Conservation (phyloP, 1,140 invertebrate genomes). For the Drosophila persimilis region DNA sequence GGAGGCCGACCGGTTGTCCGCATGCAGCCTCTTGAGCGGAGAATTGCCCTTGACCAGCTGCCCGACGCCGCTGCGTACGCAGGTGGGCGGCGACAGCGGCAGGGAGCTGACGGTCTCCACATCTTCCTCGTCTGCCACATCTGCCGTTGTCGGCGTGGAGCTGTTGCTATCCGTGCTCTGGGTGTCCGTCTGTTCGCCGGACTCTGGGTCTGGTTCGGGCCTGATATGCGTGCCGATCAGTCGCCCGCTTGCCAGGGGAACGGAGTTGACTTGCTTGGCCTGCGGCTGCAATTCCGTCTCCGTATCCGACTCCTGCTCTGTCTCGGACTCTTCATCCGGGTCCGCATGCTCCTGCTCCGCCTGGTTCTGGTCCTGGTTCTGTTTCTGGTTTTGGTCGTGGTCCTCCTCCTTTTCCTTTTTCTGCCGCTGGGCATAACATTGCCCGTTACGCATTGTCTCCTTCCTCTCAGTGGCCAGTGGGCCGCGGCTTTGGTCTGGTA, state of each 20-base stretch:
- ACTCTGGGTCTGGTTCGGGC: constrained; percentile 37
- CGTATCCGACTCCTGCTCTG: constrained; percentile 20
- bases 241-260: not conserved
- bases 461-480: constrained; percentile 16
- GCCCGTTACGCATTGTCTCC: constrained; percentile 53
- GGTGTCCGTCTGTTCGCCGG: constrained; percentile 61
- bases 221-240: constrained; percentile 28
- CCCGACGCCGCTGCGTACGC: constrained; percentile 1
- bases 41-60: constrained; percentile 49
- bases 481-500: constrained; percentile 30
- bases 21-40: constrained; percentile 16
- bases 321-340: constrained; percentile 45
- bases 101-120: constrained; percentile 63
- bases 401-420: constrained; percentile 55
- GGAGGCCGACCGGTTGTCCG: constrained; percentile 8
- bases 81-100: constrained; percentile 53
- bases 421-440: constrained; percentile 48
- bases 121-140: constrained; percentile 77
- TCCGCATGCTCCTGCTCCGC: too few species aligned
- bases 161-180: constrained; percentile 69
- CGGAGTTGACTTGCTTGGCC: not conserved
- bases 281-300: constrained; percentile 3
- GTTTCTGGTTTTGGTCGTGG: constrained; percentile 59
- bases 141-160: constrained; percentile 76
- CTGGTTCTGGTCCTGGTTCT: constrained; percentile 35